Base-by-base conservation (phyloP, 1,140 invertebrate genomes). In the Ditylenchus dipsaci region DNA sequence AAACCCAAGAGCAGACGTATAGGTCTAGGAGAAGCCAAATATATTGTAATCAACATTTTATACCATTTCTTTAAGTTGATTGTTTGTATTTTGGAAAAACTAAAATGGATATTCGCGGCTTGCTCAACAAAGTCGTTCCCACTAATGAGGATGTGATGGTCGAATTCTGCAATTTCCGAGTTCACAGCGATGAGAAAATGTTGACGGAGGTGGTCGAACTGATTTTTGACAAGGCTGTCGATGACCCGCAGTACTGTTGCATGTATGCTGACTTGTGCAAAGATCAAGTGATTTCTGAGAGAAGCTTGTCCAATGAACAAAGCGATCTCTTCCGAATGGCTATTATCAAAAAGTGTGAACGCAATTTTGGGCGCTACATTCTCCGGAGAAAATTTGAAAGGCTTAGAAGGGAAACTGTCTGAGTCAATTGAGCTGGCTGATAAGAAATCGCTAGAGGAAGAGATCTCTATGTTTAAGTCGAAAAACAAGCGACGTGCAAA, bases 211-310 rank as follows among this genome's bases (percentile, higher is more conserved):
- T 58, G 15, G 15, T 58, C 11, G 69, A 77, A 53, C 63, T 81
- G 42, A 78, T 81, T 43, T 81, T 81, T 42, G 80, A 82, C 47
- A 81, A 81, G 53, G 79, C 79, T 17, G 78, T 81, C 7, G 79
- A 81, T 38, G 79, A 81, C 58, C 79, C 79, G 9, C 77, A 79
- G 29, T 81, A 82, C 69, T 81, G 79, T 56, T 59, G 76, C 9
- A 65, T 81, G 0, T 81, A 81, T 61, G 68, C 78, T 11, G 75
- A 81, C 47, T 58, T 81, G 17, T 81, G 79, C 63, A 77, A 81
- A 21, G 29, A 53, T 23, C 79, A 81, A 61, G 74, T 78, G 29
- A 47, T 74, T 30, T 42, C 29, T 23, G 71, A 69, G 17, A 23
- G 15, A 53, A 15, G 13, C 15, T 11, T 64, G 19, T 47, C 17